Conservation (phyloP, 1,140 invertebrate genomes). For the Lepidurus packardi region DNA sequence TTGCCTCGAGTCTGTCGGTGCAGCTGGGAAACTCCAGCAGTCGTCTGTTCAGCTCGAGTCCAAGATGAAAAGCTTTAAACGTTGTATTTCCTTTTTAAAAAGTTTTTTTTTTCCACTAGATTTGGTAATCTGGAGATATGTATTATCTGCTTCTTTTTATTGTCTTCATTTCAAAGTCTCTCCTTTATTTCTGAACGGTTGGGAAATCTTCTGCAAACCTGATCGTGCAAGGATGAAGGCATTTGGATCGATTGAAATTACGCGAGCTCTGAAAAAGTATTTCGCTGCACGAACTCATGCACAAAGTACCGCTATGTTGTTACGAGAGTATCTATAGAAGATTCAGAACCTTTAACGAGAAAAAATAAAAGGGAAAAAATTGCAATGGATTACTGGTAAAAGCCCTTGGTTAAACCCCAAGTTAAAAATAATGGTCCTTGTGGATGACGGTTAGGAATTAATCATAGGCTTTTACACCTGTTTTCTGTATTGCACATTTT, state of each 20-base stretch:
- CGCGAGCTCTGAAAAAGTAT: neutral
- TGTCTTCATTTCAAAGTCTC: too few species aligned
- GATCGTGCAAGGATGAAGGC: neutral
- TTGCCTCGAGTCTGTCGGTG: too few species aligned
- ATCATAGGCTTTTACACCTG: neutral
- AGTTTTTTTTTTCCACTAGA: too few species aligned
- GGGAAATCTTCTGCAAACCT: too few species aligned
- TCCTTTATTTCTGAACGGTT: too few species aligned
- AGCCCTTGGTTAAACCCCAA: neutral
- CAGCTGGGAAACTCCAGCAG: too few species aligned
- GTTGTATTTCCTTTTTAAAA: too few species aligned
- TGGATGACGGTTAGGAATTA: neutral
- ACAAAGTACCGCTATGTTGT: slow-evolving; percentile 8
- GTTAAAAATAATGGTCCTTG: neutral
- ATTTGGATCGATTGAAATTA: neutral
- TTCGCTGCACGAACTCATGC: slow-evolving; percentile 9
- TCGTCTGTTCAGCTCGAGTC: too few species aligned
- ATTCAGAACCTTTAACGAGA: neutral
- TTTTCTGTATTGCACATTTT: neutral
- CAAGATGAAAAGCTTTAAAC: too few species aligned
- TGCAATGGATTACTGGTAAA: neutral
- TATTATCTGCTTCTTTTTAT: too few species aligned
- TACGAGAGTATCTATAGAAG: neutral
- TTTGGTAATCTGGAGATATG: too few species aligned
- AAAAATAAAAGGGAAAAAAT: neutral